phyloP scores from a whole-genome alignment of 30 jellyfish, hydroid and myxozoan species.

The Rhopilema esculentum region DNA sequence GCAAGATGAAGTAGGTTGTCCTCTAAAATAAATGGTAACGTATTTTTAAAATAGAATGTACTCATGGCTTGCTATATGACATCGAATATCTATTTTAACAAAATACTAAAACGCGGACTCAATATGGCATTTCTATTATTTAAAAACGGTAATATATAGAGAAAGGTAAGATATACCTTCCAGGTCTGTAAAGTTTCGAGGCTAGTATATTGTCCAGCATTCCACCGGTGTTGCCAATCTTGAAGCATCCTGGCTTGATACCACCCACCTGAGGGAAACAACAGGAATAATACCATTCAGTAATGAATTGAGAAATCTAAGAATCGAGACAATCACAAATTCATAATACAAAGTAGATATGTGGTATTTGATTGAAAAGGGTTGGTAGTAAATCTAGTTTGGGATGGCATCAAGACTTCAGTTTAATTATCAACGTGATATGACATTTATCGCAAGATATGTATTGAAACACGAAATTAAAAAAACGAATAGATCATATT shows the following conservation, averaged over 20 bases:
- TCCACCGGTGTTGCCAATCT: conserved; percentile 98
- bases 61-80: too few species aligned
- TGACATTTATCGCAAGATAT: too few species aligned
- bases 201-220: conserved; percentile 98
- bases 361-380: too few species aligned
- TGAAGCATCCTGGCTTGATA: conserved; percentile 98
- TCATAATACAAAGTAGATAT: too few species aligned
- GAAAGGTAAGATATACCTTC: conserved; percentile 70
- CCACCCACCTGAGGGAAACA: conserved; percentile 93
- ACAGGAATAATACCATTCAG: background rate
- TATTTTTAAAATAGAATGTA: too few species aligned
- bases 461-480: too few species aligned
- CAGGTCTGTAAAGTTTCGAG: conserved; percentile 98
- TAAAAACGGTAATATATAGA: background rate
- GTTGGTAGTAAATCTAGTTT: background rate
- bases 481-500: too few species aligned
- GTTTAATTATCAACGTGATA: too few species aligned
- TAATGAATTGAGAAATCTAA: background rate
- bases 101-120: background rate
- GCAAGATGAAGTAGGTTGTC: background rate
- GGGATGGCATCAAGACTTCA: background rate
- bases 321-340: background rate
- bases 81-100: background rate
- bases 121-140: too few species aligned
- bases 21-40: too few species aligned